Evolutionary conservation across 2,113 vertebrate species (phyloP).

Genomic region (Semnopithecus entellus): DNA sequence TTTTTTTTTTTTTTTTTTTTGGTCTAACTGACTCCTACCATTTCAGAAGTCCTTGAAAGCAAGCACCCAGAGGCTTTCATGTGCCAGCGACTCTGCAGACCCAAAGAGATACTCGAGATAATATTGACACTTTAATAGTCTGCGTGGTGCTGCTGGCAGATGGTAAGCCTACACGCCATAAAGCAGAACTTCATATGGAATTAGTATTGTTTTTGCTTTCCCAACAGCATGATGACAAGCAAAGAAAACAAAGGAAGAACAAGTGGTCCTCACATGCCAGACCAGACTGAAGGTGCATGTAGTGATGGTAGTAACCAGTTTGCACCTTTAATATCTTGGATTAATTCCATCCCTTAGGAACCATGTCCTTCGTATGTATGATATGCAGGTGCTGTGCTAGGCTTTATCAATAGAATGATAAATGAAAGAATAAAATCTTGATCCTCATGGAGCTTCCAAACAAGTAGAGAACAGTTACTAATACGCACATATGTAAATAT

Average conservation of each 20-base stretch:
- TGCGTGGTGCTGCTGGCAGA: not conserved
- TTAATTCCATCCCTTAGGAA: not conserved
- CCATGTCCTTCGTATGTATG: not conserved
- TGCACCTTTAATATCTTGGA: not conserved
- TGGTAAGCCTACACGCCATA: not conserved
- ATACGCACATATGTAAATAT: not conserved
- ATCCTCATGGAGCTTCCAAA: not conserved
- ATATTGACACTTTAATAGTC: not conserved
- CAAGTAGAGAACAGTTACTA: not conserved
- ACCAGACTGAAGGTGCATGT: not conserved
- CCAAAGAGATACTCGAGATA: not conserved
- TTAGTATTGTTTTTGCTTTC: not conserved
- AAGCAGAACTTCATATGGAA: not conserved
- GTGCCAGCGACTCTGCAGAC: not conserved
- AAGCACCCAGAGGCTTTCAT: not conserved
- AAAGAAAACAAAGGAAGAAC: not conserved
- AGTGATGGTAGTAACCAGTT: not conserved
- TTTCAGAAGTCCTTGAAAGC: not conserved
- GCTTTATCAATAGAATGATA: not conserved
- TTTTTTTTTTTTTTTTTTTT: not conserved
- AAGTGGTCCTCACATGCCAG: not conserved
- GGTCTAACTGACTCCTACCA: not conserved
- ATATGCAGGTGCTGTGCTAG: not conserved
- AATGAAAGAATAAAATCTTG: not conserved
- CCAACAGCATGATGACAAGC: not conserved